These are phyloP conservation scores for Zaprionus bogoriensis DNA, from an alignment of 2,888 invertebrate species.

Conservation along the genomic window DNA sequence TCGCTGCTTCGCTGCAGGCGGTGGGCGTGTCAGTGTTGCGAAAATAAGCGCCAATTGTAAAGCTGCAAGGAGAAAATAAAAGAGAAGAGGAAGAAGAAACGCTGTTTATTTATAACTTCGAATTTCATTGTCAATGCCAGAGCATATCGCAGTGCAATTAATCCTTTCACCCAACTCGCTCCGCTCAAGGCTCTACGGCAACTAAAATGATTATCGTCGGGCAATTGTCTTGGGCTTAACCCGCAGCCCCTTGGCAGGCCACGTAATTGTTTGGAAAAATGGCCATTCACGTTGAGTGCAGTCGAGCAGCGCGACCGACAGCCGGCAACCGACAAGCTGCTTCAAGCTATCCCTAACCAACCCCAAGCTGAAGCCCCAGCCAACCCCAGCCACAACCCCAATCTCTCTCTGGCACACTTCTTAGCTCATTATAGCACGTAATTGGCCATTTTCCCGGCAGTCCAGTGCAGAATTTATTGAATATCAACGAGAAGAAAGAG, in stretches of 20 bases:
- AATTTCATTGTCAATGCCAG: constrained; percentile 29
- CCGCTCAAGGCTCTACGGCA: constrained; percentile 8
- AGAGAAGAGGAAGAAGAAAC: too few species aligned
- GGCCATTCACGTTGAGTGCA: constrained; percentile 68
- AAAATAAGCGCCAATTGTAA: constrained; percentile 28
- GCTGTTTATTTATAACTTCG: not conserved
- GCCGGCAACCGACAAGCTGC: not conserved
- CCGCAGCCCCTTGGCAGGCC: constrained; percentile 1
- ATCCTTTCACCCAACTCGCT: too few species aligned
- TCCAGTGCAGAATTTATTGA: constrained; percentile 68
- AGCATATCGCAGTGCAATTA: constrained; percentile 24
- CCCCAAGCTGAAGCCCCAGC: too few species aligned
- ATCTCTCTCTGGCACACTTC: constrained; percentile 46
- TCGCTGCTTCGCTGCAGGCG: constrained; percentile 6
- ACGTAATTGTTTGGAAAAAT: constrained; percentile 75
- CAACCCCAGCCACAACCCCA: not conserved
- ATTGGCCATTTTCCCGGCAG: constrained; percentile 70
- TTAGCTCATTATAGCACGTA: constrained; percentile 74
- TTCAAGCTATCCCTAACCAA: too few species aligned
- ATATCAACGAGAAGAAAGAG: constrained; percentile 44
- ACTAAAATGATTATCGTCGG: constrained; percentile 42
- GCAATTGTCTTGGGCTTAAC: constrained; percentile 17
- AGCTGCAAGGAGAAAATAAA: constrained; percentile 13
- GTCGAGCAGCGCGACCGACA: constrained; percentile 36
- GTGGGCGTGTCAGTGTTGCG: constrained; percentile 26